Base-by-base conservation (phyloP, 2,113 vertebrate species). In the Porphyrio hochstetteri region DNA sequence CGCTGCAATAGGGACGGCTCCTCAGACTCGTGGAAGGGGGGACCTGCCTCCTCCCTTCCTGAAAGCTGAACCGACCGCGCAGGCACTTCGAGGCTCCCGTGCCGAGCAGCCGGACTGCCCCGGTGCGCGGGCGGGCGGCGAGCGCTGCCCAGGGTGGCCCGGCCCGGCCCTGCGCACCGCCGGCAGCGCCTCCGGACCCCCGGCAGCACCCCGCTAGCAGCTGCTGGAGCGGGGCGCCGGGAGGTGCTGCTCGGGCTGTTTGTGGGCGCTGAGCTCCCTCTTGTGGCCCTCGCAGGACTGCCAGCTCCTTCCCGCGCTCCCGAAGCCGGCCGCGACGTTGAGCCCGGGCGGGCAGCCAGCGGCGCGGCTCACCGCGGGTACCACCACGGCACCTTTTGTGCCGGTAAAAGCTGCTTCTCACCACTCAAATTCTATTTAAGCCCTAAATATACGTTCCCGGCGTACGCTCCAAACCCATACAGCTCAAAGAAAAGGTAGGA, bases 261-360 rank as follows among this genome's bases (percentile, higher is more conserved):
- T 21, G 88, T 60, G 83, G 18, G 96, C 61, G 61, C 70, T 52
- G 75, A 78, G 97, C 85, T 86, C 98, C 98, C 98, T 97, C 98
- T 94, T 70, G 98, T 97, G 98, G 97, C n/a, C 10, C 23, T 60
- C 10, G 10, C 2, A 0, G 20, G 79, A 61, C 68, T 76, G 59
- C 79, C 94, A 86, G 52, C 44, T 13, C 0, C 53, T 83, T 31
- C 0, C 44, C 68, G 13, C 53, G 61, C 82, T 52, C 10, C 13
- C 38, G 42, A 18, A 77, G 65, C 55, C n/a, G 2, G 11, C 10
- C 1, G 53, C 25, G 2, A 1, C 3, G 53, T 7, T 5, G 29
- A 31, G 31, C 52, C 25, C 1, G 3, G 38, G 8, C 2, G 40
- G n/a, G 70, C n/a, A 16, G 46, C 4, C 48, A 0, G 38, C 2